Base-by-base conservation (phyloP, 2,797 vertebrate genomes). In the Bradypus variegatus region DNA sequence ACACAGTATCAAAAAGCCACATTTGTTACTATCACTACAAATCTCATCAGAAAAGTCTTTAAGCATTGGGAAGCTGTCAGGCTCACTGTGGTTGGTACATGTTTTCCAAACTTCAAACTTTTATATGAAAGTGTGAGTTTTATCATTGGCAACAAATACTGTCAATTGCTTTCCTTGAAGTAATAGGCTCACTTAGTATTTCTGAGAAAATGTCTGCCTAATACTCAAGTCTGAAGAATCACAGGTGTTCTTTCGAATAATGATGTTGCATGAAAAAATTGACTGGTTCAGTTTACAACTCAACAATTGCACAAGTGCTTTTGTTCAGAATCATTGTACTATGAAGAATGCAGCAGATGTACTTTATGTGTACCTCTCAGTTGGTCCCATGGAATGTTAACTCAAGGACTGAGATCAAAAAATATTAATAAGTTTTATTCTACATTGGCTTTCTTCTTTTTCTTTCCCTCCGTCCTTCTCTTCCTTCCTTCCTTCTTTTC, bases 121-220 rank as follows among this genome's bases (percentile, higher is more conserved):
- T 41, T 92, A 85, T 81, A 67, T 81, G 90, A 87, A 94, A 93
- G 25, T 48, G 88, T 55, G 27, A 77, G 72, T 94, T 92, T 93
- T 84, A 77, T 85, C 87, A 36, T 25, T 92, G 64, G 21, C 48
- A 73, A 60, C 85, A 91, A 93, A 91, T 69, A 76, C 12, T 70
- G 36, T 76, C 50, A 53, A 21, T 77, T 90, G 38, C 92, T 93
- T 94, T 86, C 65, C 27, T 64, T 82, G 48, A 92, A 69, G 27
- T 25, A 88, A 70, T n/a, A 53, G 76, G 31, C 55, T 82, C 29
- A 41, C 36, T 70, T 69, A 48, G 48, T 48, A 45, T 91, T 93
- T 91, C 78, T 80, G 50, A 84, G 53, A 83, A 27, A 86, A 29
- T 72, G 16, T 67, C 25, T 53, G 33, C 53, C 50, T 84, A 84